Evolutionary conservation across 1,140 invertebrate species (phyloP), one percentile per base, ranked within the genome.

Genomic region (Drosophila sturtevanti): DNA sequence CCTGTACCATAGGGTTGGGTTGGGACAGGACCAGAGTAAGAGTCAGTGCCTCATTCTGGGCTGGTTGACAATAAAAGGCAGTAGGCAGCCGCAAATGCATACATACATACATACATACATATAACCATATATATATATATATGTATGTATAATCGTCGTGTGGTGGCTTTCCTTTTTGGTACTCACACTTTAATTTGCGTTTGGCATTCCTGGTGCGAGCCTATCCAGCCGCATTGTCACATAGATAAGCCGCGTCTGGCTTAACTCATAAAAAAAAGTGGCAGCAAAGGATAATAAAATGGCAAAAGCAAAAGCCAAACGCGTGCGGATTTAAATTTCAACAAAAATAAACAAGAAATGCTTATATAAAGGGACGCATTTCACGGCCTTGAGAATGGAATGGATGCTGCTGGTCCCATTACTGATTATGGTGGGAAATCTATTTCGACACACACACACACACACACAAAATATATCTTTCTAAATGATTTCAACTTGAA

Each of bases 201-300:
- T 31, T 31, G 27, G 27, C 27, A 31, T 31, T 34, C 38, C 78
- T 65, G 81, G 82, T 81, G 84, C 41, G 41, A 31, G 27, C 41
- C 41, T 48, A 48, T 31, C 84, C 84, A 89, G 89, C 84, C 84
- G 79, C 84, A 87, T 84, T 87, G 84, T 89, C 84, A 87, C 84
- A 87, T 87, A 87, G 84, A 87, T 87, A 87, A 87, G 84, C 84
- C 79, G 84, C 84, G 84, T 89, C 84, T 87, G 84, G 84, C 84
- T 89, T 84, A 87, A 87, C 85, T 87, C 84, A 84, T 89, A 89
- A 89, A 87, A 86, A 86, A 87, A 87, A 87, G 84, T 89, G 79
- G 58, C 84, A 72, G 79, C 76, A 73, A 87, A 87, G 79, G 84
- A 87, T 89, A 89, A 87, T 87, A 87, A 87, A 73, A 72, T 55